Evolutionary conservation across 1,140 invertebrate genomes (phyloP).

Genomic region (Drosophila nikananu): DNA sequence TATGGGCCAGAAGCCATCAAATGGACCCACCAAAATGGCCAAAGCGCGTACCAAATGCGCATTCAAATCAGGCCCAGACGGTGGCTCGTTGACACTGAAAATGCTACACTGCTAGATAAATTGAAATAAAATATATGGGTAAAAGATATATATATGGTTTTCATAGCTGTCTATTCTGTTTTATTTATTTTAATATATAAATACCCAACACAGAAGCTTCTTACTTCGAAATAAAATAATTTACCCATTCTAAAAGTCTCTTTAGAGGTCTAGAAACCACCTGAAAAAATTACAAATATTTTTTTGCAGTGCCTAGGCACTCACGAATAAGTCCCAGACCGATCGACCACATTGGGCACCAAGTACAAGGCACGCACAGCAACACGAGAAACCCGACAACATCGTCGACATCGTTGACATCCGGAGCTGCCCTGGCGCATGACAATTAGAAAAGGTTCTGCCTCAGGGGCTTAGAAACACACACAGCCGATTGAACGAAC

Average conservation of each 20-base stretch:
- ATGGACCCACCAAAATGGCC: slow-evolving; percentile 63
- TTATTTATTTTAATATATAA: not conserved
- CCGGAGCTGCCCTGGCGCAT: slow-evolving; percentile 68
- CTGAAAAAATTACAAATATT: not conserved
- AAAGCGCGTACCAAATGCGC: slow-evolving; percentile 60
- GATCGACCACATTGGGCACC: slow-evolving; percentile 24
- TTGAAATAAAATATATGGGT: too few relatives aligned
- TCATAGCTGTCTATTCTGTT: not conserved
- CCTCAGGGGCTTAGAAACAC: slow-evolving; percentile 21
- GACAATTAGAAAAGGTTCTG: slow-evolving; percentile 72
- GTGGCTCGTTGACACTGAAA: slow-evolving; percentile 46
- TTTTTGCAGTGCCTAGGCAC: not conserved
- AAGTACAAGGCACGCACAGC: slow-evolving; percentile 68
- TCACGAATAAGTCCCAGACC: slow-evolving; percentile 25
- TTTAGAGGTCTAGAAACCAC: not conserved
- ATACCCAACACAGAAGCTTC: not conserved
- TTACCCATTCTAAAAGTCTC: not conserved
- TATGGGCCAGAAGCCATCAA: slow-evolving; percentile 70
- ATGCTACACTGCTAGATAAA: not conserved
- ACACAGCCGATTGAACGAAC: not conserved
- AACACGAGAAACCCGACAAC: slow-evolving; percentile 23
- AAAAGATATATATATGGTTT: not conserved
- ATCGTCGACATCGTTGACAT: slow-evolving; percentile 63
- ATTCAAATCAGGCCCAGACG: slow-evolving; percentile 71
- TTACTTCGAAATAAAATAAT: not conserved